Evolutionary conservation across 2,888 invertebrate genomes (phyloP).

Genomic region (Archips xylosteana): DNA sequence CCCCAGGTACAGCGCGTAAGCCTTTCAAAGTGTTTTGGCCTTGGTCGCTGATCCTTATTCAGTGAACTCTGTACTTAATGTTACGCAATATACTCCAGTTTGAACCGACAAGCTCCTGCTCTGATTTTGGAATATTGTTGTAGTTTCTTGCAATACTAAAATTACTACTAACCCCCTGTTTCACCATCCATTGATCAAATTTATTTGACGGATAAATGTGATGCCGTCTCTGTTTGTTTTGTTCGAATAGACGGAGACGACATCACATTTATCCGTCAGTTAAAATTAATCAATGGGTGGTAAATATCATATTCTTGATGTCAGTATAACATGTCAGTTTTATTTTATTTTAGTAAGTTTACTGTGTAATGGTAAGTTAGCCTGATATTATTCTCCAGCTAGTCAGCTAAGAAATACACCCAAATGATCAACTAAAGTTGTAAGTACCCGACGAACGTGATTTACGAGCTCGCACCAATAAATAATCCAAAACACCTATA

Average conservation of each 20-base stretch:
- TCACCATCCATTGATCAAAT: too few relatives aligned
- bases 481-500: not conserved
- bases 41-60: conserved; percentile 21
- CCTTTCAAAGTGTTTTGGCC: conserved; percentile 25
- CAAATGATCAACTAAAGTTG: not conserved
- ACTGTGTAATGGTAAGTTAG: not conserved
- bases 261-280: too few relatives aligned
- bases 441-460: not conserved
- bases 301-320: not conserved
- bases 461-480: conserved; percentile 6
- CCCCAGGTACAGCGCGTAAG: conserved; percentile 26
- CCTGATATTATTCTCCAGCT: not conserved
- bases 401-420: not conserved
- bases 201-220: too few relatives aligned
- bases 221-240: too few relatives aligned
- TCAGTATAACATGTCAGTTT: not conserved
- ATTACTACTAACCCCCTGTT: too few relatives aligned
- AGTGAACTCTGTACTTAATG: not conserved
- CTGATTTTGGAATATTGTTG: not conserved
- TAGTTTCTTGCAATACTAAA: too few relatives aligned
- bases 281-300: too few relatives aligned
- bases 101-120: not conserved
- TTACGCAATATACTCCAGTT: not conserved
- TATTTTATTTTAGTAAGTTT: not conserved
- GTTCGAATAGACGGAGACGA: too few relatives aligned